Evolutionary conservation across 1,140 invertebrate genomes (phyloP).

Genomic region (Anagrus nilaparvatae): DNA sequence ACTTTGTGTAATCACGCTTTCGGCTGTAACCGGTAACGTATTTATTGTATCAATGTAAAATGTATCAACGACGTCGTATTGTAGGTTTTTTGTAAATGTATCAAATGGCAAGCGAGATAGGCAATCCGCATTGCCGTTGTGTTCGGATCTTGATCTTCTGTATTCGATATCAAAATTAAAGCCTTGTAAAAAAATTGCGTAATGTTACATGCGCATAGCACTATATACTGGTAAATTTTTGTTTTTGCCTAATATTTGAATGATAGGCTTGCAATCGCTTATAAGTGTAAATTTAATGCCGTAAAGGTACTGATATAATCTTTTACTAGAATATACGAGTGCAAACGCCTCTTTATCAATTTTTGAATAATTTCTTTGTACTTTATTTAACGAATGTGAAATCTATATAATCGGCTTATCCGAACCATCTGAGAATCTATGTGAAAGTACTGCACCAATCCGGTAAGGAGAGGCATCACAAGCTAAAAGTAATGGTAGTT

Average conservation of each 20-base stretch:
- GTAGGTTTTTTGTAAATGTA: conserved; percentile 7
- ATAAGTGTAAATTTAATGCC: conserved; percentile 30
- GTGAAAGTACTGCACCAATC: conserved; percentile 26
- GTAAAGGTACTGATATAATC: conserved; percentile 34
- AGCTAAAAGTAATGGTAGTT: conserved; percentile 14
- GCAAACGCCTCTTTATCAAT: conserved; percentile 40
- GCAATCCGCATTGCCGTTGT: conserved; percentile 21
- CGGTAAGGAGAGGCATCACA: conserved; percentile 16
- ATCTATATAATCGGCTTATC: conserved; percentile 37
- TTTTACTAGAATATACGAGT: conserved; percentile 37
- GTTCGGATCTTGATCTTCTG: conserved; percentile 18
- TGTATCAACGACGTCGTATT: no score
- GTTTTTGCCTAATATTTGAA: conserved; percentile 33
- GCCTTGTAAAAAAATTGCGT: conserved; percentile 25
- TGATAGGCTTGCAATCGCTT: conserved; percentile 42
- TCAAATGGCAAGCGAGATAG: conserved; percentile 16
- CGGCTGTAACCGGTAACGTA: no score
- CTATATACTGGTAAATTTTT: conserved; percentile 23
- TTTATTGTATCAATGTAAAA: no score
- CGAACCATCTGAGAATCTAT: conserved; percentile 25
- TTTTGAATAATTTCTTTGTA: conserved; percentile 39
- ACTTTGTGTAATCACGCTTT: no score
- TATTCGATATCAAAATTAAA: conserved; percentile 31
- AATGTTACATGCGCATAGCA: conserved; percentile 27
- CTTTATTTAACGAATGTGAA: conserved; percentile 32